Conservation (phyloP, 2,113 vertebrate genomes). For the Pagrus major region DNA sequence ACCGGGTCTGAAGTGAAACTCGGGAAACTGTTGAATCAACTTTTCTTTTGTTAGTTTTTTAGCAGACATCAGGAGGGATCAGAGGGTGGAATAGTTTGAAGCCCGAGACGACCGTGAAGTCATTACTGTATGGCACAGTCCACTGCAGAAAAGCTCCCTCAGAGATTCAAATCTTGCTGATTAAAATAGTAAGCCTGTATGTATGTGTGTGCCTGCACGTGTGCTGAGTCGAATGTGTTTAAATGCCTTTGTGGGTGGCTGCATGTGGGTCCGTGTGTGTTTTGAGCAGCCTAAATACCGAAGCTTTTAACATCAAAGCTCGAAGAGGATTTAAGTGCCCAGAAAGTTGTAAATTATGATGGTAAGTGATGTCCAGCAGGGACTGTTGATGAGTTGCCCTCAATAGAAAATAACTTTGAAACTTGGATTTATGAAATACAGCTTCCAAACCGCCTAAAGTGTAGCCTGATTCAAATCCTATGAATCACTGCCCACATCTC, state of each 20-base stretch:
- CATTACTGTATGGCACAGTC: constrained; percentile 65
- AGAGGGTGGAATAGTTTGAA: constrained; percentile 63
- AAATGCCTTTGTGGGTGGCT: constrained; percentile 58
- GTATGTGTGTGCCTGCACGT: constrained; percentile 20
- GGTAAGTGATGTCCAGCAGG: constrained; percentile 70
- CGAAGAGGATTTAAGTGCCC: constrained; percentile 60
- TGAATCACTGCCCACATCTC: constrained; percentile 19
- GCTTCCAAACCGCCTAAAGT: constrained; percentile 14
- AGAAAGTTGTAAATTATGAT: constrained; percentile 65
- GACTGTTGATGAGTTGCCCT: constrained; percentile 53
- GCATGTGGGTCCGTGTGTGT: constrained; percentile 45
- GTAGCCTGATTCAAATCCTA: neutral
- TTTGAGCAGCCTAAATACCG: constrained; percentile 55
- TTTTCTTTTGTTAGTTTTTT: constrained; percentile 70
- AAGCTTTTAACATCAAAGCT: constrained; percentile 73
- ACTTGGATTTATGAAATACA: constrained; percentile 20
- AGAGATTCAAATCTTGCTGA: constrained; percentile 69
- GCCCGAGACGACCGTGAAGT: constrained; percentile 61
- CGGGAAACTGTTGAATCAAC: constrained; percentile 72
- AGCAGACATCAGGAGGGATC: constrained; percentile 68
- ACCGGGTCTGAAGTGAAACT: constrained; percentile 48
- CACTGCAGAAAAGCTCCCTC: constrained; percentile 61
- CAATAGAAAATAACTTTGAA: constrained; percentile 15
- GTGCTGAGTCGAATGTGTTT: constrained; percentile 37
- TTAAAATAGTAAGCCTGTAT: constrained; percentile 66